Conservation (phyloP, 2,888 invertebrate genomes). For the Brenthis daphne region DNA sequence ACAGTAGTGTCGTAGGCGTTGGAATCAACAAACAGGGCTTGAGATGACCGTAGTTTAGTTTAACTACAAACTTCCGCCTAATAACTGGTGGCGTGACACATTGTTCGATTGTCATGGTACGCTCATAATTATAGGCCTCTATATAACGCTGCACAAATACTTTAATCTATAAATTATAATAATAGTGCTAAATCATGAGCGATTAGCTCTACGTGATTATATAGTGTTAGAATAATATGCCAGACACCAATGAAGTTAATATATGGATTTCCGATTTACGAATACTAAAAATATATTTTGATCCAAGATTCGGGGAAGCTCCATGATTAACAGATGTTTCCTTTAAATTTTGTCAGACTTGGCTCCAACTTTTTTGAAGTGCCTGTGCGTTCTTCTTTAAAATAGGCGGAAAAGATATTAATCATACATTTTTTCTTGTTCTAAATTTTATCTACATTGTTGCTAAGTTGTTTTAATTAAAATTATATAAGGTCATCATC, state of each 20-base stretch:
- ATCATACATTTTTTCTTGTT: slow-evolving; percentile 24
- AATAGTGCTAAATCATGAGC: background rate
- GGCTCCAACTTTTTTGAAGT: slow-evolving; percentile 48
- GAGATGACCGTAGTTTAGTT: slow-evolving; percentile 73
- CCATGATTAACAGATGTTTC: slow-evolving; percentile 56
- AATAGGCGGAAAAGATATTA: slow-evolving; percentile 34
- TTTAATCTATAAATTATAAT: slow-evolving; percentile 21
- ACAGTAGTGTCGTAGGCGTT: slow-evolving; percentile 65
- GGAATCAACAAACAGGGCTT: slow-evolving; percentile 63
- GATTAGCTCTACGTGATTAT: slow-evolving; percentile 11
- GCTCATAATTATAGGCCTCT: slow-evolving; percentile 30
- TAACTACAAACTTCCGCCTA: slow-evolving; percentile 76
- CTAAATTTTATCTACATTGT: background rate
- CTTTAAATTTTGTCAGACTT: slow-evolving; percentile 50
- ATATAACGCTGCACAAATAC: slow-evolving; percentile 21
- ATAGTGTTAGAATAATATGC: too few relatives aligned
- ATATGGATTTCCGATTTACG: background rate
- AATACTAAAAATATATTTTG: slow-evolving; percentile 40
- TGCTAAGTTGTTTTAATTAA: too few relatives aligned
- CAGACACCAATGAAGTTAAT: too few relatives aligned
- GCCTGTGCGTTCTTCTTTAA: slow-evolving; percentile 52
- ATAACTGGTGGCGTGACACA: slow-evolving; percentile 55
- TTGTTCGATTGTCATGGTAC: slow-evolving; percentile 39
- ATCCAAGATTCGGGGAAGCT: slow-evolving; percentile 43
- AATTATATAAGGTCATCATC: too few relatives aligned